These are phyloP conservation scores for Rhinogobius similis DNA, from an alignment of 2,113 vertebrate species.

Conservation along the genomic window DNA sequence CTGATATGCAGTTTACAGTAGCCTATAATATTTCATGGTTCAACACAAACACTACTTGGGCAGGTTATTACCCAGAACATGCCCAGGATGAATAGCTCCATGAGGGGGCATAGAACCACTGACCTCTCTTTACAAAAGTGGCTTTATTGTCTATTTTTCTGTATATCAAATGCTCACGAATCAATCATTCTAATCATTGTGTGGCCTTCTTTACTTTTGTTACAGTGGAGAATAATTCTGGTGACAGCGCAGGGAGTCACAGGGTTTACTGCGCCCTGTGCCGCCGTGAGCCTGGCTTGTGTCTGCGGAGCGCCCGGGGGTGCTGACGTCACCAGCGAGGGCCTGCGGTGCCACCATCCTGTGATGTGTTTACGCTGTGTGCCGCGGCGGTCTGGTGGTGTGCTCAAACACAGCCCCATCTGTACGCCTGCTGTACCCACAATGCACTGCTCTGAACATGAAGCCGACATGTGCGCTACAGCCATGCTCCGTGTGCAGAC, in stretches of 20 bases:
- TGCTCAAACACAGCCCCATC: conserved; percentile 49
- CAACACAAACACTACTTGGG: not conserved
- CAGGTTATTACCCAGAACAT: not conserved
- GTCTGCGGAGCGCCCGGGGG: conserved; percentile 51
- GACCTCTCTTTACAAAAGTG: not conserved
- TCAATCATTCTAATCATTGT: not conserved
- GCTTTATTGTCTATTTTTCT: not conserved
- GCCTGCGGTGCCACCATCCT: conserved; percentile 58
- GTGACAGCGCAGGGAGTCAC: conserved; percentile 43
- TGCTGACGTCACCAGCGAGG: conserved; percentile 66
- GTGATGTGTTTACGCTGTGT: conserved; percentile 67
- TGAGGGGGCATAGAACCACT: not conserved
- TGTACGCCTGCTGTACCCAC: conserved; percentile 47
- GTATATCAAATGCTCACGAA: not conserved
- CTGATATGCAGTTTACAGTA: not conserved
- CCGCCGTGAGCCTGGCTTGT: conserved; percentile 46
- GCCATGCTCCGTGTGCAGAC: not conserved
- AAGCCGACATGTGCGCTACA: not conserved
- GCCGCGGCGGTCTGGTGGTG: conserved; percentile 50
- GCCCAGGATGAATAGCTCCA: not conserved
- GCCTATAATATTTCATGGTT: not conserved
- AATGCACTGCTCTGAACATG: conserved; percentile 35
- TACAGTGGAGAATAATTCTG: conserved; percentile 19
- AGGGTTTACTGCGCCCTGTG: conserved; percentile 40
- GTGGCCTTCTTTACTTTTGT: not conserved